Base-by-base conservation (phyloP, 2,113 vertebrate genomes). In the Oryctolagus cuniculus region DNA sequence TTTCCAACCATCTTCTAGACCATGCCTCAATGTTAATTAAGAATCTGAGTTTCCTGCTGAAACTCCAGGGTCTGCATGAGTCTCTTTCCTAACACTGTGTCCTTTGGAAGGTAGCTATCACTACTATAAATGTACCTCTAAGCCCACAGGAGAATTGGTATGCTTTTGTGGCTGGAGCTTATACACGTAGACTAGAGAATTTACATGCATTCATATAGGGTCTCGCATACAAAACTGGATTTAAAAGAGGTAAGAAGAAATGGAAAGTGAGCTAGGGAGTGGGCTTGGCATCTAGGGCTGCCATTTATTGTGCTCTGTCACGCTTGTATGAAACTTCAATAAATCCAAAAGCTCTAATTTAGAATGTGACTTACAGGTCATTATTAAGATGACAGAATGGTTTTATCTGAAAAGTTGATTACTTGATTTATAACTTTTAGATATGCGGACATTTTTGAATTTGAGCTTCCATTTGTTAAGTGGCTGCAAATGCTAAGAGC, bases 221-320 rank as follows among this genome's bases (percentile, higher is more conserved):
- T 34, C 49, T 17, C 6, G 51, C 9, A 5, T 70, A 64, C 7
- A 87, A 69, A 61, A 3, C 12, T 8, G 4, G 22, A 77, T 11
- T 89, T 74, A 58, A 34, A 4, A 73, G 6, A 7, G 5, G 3
- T 27, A 38, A 38, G 27, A 92, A 53, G 27, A 53, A 29, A 6
- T 27, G 10, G 13, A 2, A 25, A 2, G 2, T 51, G 6, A 4
- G 5, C 0, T n/a, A 64, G 2, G 21, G 17, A 80, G 3, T 15
- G 4, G 29, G 38, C 16, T 70, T 73, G 51, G 2, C 1, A n/a
- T 17, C 34, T 44, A 31, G 5, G 1, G 0, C 2, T 72, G 1
- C 34, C 31, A 61, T n/a, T 83, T 12, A 29, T 3, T 31, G 4
- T 66, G 10, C 24, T 9, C 10, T 0, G 17, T 83, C 31, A 67